Conservation (phyloP, 2,797 vertebrate species). For the Notolabrus celidotus region DNA sequence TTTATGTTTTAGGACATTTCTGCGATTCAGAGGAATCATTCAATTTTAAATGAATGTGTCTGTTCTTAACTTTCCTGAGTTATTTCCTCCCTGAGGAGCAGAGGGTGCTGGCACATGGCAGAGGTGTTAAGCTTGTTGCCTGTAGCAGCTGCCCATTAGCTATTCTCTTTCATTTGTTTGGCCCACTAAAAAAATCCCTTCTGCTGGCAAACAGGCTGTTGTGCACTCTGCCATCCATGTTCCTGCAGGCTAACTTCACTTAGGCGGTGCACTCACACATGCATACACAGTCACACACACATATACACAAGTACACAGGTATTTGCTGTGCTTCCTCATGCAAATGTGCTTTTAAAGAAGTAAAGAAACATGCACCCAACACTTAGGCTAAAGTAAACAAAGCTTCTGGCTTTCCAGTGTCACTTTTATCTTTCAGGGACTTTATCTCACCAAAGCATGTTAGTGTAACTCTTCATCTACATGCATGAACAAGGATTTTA, state of each 20-base stretch:
- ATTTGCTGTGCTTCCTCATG: slow-evolving; percentile 32
- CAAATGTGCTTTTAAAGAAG: slow-evolving; percentile 36
- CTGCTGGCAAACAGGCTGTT: slow-evolving; percentile 35
- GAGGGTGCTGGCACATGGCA: slow-evolving; percentile 27
- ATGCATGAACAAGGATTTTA: background rate
- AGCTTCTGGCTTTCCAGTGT: slow-evolving; percentile 1
- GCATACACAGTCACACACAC: slow-evolving; percentile 1
- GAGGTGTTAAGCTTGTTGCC: slow-evolving; percentile 45
- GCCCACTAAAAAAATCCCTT: slow-evolving; percentile 35
- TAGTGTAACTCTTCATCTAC: background rate
- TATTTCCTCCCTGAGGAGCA: slow-evolving; percentile 13
- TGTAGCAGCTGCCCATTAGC: slow-evolving; percentile 52
- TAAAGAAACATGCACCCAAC: slow-evolving; percentile 8
- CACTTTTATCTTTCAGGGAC: background rate
- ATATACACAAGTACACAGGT: slow-evolving; percentile 12
- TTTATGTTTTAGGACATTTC: too few relatives aligned
- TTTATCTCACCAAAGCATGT: background rate
- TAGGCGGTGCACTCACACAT: slow-evolving; percentile 18
- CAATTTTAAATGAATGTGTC: slow-evolving; percentile 2
- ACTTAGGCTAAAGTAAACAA: background rate
- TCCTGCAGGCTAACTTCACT: slow-evolving; percentile 28
- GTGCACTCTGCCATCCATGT: slow-evolving; percentile 23
- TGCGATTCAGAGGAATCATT: background rate
- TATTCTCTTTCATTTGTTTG: slow-evolving; percentile 68
- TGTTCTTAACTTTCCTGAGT: slow-evolving; percentile 14